phyloP scores from a whole-genome alignment of 2,797 vertebrate species.

The Sebastes trivittatus region DNA sequence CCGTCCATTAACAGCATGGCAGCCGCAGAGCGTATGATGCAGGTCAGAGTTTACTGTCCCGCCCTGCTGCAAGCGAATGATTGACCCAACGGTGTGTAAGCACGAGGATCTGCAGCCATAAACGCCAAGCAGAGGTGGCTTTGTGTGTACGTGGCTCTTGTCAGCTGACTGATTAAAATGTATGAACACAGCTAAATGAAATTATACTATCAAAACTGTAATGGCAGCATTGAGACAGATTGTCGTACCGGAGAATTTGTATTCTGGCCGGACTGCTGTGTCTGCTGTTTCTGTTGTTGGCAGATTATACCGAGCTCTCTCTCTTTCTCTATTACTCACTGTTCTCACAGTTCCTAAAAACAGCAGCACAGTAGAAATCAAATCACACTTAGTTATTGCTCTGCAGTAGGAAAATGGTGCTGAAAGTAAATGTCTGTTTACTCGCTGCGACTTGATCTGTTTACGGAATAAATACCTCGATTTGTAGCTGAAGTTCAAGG shows the following conservation, averaged over 20 bases:
- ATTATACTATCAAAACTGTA: slow-evolving; percentile 21
- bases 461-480: background rate
- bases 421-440: slow-evolving; percentile 7
- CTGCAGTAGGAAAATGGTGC: background rate
- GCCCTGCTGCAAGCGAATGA: slow-evolving; percentile 34
- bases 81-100: slow-evolving; percentile 31
- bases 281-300: slow-evolving; percentile 24
- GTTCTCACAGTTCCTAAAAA: slow-evolving; percentile 1
- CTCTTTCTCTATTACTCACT: slow-evolving; percentile 13
- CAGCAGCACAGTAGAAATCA: slow-evolving; percentile 8
- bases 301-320: slow-evolving; percentile 20
- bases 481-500: background rate
- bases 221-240: slow-evolving; percentile 35
- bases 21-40: background rate
- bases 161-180: slow-evolving; percentile 52
- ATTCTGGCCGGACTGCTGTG: slow-evolving; percentile 1
- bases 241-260: slow-evolving; percentile 23
- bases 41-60: slow-evolving; percentile 44
- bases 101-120: background rate
- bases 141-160: background rate
- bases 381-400: slow-evolving; percentile 13
- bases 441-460: background rate
- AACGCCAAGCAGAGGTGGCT: background rate
- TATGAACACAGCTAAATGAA: slow-evolving; percentile 30
- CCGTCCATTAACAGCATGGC: slow-evolving; percentile 13